These are phyloP conservation scores for Apotomis capreana DNA, from an alignment of 2,888 invertebrate species.

Conservation along the genomic window DNA sequence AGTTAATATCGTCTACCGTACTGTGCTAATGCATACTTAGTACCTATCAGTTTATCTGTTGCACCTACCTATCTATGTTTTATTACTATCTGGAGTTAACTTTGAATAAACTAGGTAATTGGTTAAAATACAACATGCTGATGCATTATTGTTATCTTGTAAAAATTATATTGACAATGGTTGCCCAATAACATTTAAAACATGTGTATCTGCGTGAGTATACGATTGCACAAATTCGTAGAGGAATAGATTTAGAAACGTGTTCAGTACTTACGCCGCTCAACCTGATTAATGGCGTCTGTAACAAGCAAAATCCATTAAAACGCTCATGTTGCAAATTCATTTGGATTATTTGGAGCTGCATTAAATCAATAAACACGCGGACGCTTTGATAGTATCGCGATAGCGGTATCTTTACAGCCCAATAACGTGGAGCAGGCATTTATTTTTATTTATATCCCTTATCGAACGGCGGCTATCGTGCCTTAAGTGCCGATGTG, in stretches of 20 bases:
- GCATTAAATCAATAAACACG: conserved; percentile 60
- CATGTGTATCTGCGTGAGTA: background rate
- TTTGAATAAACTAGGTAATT: too few relatives aligned
- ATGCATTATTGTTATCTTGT: too few relatives aligned
- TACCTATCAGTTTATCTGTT: too few relatives aligned
- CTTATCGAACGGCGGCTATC: conserved; percentile 67
- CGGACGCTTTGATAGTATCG: conserved; percentile 62
- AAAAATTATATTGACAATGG: background rate
- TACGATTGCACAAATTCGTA: background rate
- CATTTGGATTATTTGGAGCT: conserved; percentile 54
- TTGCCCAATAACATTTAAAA: background rate
- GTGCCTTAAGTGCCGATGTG: conserved; percentile 74
- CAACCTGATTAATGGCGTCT: conserved; percentile 34
- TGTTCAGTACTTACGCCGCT: conserved; percentile 27
- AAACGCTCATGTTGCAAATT: conserved; percentile 46
- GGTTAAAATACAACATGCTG: too few relatives aligned
- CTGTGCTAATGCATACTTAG: too few relatives aligned
- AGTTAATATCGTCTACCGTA: too few relatives aligned
- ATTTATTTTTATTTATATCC: conserved; percentile 78
- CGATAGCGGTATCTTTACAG: conserved; percentile 75
- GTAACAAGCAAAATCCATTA: conserved; percentile 41
- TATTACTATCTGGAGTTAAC: too few relatives aligned
- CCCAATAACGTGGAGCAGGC: conserved; percentile 65
- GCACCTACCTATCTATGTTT: too few relatives aligned
- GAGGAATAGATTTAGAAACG: conserved; percentile 15